phyloP scores from a whole-genome alignment of 2,113 vertebrate species.

The Apodemus sylvaticus region DNA sequence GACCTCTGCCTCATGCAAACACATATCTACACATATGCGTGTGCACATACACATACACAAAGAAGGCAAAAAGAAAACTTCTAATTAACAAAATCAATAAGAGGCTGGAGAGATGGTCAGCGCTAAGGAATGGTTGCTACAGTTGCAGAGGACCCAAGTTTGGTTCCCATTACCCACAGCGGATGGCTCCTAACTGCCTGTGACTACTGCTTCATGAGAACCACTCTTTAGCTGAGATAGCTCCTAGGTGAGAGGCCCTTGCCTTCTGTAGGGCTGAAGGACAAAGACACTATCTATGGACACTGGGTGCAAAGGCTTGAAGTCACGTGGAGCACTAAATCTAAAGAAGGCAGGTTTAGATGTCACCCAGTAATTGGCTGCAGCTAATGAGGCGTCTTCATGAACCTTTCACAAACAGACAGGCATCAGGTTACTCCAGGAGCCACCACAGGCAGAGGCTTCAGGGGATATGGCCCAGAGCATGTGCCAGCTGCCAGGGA shows the following conservation, averaged over 20 bases:
- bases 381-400: background rate
- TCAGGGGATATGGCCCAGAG: background rate
- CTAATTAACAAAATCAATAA: background rate
- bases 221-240: conserved; percentile 90
- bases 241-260: conserved; percentile 87
- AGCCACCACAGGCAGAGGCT: background rate
- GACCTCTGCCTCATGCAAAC: background rate
- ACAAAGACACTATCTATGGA: background rate
- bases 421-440: background rate
- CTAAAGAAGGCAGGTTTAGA: background rate
- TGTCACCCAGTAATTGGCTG: background rate
- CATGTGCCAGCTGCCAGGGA: background rate
- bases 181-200: background rate
- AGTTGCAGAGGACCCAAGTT: background rate
- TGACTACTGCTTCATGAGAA: background rate
- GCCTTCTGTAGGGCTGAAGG: background rate
- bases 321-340: background rate
- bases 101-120: background rate
- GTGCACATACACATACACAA: background rate
- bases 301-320: background rate
- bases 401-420: background rate
- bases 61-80: background rate
- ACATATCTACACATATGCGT: background rate
- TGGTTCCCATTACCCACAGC: background rate
- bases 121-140: background rate